Evolutionary conservation across 2,113 vertebrate genomes (phyloP).

Genomic region (Rousettus leschenaultii): DNA sequence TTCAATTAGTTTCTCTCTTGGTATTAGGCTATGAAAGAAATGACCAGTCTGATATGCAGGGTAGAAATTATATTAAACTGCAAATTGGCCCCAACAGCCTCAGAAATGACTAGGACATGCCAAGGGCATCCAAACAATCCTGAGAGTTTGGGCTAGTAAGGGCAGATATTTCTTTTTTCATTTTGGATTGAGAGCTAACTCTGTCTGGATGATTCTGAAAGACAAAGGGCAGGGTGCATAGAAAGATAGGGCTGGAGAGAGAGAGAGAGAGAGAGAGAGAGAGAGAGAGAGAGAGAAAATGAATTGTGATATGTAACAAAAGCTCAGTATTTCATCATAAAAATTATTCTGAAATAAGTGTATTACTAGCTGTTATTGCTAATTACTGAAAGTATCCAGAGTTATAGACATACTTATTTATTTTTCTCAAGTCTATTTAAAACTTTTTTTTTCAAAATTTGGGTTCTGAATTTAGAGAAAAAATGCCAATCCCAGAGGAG

Average conservation of each 20-base stretch:
- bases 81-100: not conserved
- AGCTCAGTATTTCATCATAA: not conserved
- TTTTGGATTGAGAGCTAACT: not conserved
- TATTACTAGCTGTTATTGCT: not conserved
- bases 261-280: too few relatives aligned
- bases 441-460: not conserved
- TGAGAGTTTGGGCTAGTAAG: not conserved
- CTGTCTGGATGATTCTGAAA: not conserved
- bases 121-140: not conserved
- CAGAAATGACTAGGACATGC: not conserved
- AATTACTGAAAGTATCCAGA: not conserved
- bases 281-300: too few relatives aligned
- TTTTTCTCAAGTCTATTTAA: constrained; percentile 34
- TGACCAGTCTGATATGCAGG: not conserved
- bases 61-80: not conserved
- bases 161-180: not conserved
- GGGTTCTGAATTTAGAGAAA: not conserved
- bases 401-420: not conserved
- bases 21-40: not conserved
- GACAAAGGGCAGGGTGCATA: not conserved
- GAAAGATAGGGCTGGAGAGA: too few relatives aligned
- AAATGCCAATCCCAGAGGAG: not conserved
- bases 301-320: not conserved
- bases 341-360: not conserved
- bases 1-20: not conserved